Base-by-base conservation (phyloP, 2,888 invertebrate genomes). In the Aelia acuminata region DNA sequence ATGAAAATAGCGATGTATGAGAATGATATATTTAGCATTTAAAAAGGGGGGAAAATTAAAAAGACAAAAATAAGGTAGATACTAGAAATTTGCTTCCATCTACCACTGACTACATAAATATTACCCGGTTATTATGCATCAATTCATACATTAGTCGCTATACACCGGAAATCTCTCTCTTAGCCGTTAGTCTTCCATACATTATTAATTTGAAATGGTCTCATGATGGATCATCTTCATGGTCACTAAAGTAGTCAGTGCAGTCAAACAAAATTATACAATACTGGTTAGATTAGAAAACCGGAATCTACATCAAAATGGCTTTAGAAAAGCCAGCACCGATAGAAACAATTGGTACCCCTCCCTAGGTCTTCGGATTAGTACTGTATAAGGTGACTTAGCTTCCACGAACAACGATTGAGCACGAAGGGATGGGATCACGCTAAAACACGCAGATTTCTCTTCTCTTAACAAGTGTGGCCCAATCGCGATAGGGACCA, bases 181-280 rank as follows among this genome's bases (percentile, higher is more conserved):
- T 26, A 57, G n/a, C 57, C 57, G 26, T 57, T 57, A 57, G n/a
- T 26, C 57, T 57, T 11, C 57, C 57, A 57, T 57, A 26, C 57
- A 57, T 57, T 26, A 57, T 57, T 57, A 57, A 57, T 57, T 57
- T 13, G 57, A 11, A 13, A 26, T 26, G 26, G 2, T 57, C 57
- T 26, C 57, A 26, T 57, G 57, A 57, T 57, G 57, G 57, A 57
- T 57, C n/a, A n/a, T n/a, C n/a, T n/a, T n/a, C n/a, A n/a, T n/a
- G n/a, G 26, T 26, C 53, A 53, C 26, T 53, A 8, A 53, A 53
- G 53, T 53, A 57, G 57, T 26, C 26, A 57, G 57, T 53, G n/a
- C 3, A 53, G 22, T 57, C 26, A 26, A 26, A 26, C 57, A 22
- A 53, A 8, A 53, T 20, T n/a, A 53, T 8, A 53, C n/a, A n/a